Evolutionary conservation across 2,113 vertebrate genomes (phyloP), one percentile per base, ranked within the genome.

Genomic region (Sporophila hypoxantha): DNA sequence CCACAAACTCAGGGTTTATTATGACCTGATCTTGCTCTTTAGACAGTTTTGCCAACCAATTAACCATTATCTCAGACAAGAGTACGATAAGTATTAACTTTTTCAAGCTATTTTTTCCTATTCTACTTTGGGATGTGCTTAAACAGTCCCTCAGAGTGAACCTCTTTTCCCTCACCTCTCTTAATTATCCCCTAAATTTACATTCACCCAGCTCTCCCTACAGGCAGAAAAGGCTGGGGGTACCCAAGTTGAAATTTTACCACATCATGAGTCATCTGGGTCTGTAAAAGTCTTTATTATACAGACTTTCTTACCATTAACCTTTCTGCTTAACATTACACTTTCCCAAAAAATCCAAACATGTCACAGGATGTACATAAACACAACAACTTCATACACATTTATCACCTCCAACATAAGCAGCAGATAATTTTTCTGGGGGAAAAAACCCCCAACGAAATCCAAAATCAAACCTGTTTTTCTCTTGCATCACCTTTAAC

Each of bases 361-460:
- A 50, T 1, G 1, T 16, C 30, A 37, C 57, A 18, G 25, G 87
- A 82, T 1, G 1, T 46, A n/a, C 23, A 44, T 9, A 66, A 91
- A 81, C 22, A 86, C 55, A 76, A 75, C 57, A 64, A 67, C 32
- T 84, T 87, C 80, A 41, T 22, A 41, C 34, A 25, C 77, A 36
- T 68, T 81, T 30, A 53, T 60, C 68, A 66, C 20, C 39, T 47
- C 61, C 74, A 77, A 64, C 34, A 30, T n/a, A 81, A 83, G 37
- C 83, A 81, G 73, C n/a, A n/a, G 57, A 14, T 53, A 19, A 65
- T 56, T 93, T 71, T 80, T 55, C 3, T 2, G 41, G 41, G 20
- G 4, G 3, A 0, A 23, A n/a, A 46, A 23, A 2, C 0, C 12
- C 13, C 27, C 7, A 60, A 16, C 1, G 9, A 75, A 69, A 62